Evolutionary conservation across 2,888 invertebrate species (phyloP).

Genomic region (Leucoptera coffeella): DNA sequence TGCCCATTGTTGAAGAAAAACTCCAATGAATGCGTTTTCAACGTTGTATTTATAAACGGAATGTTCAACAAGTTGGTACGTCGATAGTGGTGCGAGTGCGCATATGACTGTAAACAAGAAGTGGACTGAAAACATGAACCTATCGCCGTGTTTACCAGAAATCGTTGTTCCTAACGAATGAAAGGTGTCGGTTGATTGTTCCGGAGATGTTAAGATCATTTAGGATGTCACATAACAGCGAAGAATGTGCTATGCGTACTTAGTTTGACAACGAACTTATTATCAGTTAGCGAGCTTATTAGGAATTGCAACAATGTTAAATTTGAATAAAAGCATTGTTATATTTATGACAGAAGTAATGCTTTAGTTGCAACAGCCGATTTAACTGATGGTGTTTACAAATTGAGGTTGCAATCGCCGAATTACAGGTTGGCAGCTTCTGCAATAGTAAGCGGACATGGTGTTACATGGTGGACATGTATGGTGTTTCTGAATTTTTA

Average conservation of each 20-base stretch:
- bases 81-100: slow-evolving; percentile 8
- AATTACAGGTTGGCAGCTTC: no score
- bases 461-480: no score
- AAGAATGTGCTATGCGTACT: slow-evolving; percentile 7
- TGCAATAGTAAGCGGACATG: no score
- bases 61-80: slow-evolving; percentile 7
- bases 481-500: no score
- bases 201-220: slow-evolving; percentile 3
- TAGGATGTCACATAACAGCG: slow-evolving; percentile 4
- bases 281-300: slow-evolving; percentile 9
- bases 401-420: no score
- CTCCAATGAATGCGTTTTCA: slow-evolving; percentile 7
- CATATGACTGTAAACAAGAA: slow-evolving; percentile 7
- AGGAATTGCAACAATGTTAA: slow-evolving; percentile 8
- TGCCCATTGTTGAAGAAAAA: slow-evolving; percentile 2
- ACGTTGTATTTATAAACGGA: slow-evolving; percentile 7
- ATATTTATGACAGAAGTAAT: slow-evolving; percentile 5
- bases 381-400: slow-evolving; percentile 8
- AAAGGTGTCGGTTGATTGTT: slow-evolving; percentile 5
- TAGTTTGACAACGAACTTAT: slow-evolving; percentile 7
- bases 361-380: slow-evolving; percentile 5
- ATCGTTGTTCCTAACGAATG: slow-evolving; percentile 5
- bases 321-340: slow-evolving; percentile 5
- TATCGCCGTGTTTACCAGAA: slow-evolving; percentile 1
- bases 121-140: background rate